Percentiles rank a stretch among this genome's conserved stretches.
Evolutionary conservation across 2,888 invertebrate species (phyloP).

Genomic region (Dexiosoma caninum): DNA sequence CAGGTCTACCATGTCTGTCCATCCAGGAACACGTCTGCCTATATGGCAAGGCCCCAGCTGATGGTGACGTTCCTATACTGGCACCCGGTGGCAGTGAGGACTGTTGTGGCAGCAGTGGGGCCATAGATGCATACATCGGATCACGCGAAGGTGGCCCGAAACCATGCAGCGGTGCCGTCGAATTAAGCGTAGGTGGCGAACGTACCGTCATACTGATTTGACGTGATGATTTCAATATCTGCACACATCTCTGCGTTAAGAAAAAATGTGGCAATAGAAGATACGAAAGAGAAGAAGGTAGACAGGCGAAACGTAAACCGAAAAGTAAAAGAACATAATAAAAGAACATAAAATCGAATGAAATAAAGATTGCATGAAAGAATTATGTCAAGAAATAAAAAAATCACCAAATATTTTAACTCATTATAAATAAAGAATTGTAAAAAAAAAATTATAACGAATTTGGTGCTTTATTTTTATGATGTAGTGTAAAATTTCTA

Average conservation of each 20-base stretch:
- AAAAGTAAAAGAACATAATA: slow-evolving; percentile 59
- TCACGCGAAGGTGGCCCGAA: slow-evolving; percentile 78
- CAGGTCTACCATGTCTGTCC: slow-evolving; percentile 93
- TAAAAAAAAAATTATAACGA: slow-evolving; percentile 32
- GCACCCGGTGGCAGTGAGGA: slow-evolving; percentile 69
- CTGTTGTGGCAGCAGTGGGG: slow-evolving; percentile 74
- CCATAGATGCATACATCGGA: slow-evolving; percentile 77
- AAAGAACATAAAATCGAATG: slow-evolving; percentile 3
- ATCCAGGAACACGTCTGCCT: slow-evolving; percentile 95
- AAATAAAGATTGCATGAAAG: slow-evolving; percentile 62
- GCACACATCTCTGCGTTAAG: slow-evolving; percentile 79
- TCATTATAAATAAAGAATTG: slow-evolving; percentile 33
- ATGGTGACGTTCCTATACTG: slow-evolving; percentile 73
- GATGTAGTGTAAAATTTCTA: slow-evolving; percentile 27
- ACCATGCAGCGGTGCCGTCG: slow-evolving; percentile 83
- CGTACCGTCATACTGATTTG: slow-evolving; percentile 93
- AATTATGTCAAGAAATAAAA: slow-evolving; percentile 41
- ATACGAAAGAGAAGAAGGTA: slow-evolving; percentile 75
- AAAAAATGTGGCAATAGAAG: slow-evolving; percentile 79
- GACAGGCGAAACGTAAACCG: slow-evolving; percentile 68
- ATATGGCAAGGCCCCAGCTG: slow-evolving; percentile 74
- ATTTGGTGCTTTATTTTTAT: slow-evolving; percentile 39
- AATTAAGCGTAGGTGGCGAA: slow-evolving; percentile 82
- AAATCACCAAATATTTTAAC: slow-evolving; percentile 7
- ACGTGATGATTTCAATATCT: slow-evolving; percentile 93